phyloP scores from a whole-genome alignment of 2,113 vertebrate genomes.

The Mormoops blainvillei region DNA sequence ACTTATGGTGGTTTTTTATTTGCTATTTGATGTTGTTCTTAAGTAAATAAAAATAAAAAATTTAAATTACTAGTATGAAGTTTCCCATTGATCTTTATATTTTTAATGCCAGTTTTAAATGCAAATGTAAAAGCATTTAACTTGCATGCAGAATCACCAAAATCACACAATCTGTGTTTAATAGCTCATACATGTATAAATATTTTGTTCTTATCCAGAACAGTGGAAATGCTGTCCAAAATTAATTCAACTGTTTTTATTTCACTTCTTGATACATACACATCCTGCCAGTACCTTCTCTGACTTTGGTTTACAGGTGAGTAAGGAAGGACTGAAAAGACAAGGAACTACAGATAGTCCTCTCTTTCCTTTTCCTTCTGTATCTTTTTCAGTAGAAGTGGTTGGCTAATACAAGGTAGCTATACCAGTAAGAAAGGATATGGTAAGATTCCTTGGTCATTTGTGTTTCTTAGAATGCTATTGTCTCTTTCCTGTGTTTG shows the following conservation, averaged over 20 bases:
- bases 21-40: background rate
- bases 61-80: background rate
- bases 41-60: background rate
- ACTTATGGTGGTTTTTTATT: background rate
- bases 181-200: background rate
- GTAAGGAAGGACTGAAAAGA: background rate
- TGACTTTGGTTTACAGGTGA: background rate
- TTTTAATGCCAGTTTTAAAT: background rate
- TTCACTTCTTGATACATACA: background rate
- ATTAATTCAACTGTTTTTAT: background rate
- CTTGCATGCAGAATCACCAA: background rate
- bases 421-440: background rate
- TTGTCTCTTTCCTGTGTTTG: background rate
- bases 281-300: background rate
- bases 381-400: background rate
- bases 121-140: background rate
- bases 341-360: background rate
- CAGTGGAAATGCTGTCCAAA: background rate
- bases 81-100: background rate
- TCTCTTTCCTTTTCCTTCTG: background rate
- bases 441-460: rapidly evolving
- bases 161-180: background rate
- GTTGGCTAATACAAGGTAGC: background rate
- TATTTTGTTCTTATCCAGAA: background rate
- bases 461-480: background rate